Conservation (phyloP, 2,113 vertebrate species). For the Martes martes region DNA sequence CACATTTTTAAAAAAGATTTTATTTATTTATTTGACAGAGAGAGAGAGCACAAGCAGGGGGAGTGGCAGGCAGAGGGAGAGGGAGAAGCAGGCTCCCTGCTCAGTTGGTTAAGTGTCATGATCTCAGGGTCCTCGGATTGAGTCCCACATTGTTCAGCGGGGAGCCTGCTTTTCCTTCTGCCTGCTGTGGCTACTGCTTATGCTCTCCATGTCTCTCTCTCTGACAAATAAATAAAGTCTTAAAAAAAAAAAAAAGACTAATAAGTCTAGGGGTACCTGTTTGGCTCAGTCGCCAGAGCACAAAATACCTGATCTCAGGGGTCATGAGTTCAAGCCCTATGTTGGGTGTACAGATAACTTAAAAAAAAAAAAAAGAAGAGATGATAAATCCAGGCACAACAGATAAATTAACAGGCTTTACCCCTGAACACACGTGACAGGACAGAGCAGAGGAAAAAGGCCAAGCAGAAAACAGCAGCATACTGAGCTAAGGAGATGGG, state of each 20-base stretch:
- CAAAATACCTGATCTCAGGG: background rate
- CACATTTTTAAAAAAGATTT: too few species aligned
- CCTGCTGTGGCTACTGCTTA: background rate
- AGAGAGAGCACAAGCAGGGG: too few species aligned
- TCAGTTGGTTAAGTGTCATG: background rate
- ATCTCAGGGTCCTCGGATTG: background rate
- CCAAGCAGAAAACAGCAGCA: background rate
- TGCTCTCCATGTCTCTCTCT: background rate
- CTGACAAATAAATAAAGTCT: background rate
- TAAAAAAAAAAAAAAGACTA: background rate
- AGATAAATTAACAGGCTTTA: background rate
- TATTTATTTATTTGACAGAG: too few species aligned
- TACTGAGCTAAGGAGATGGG: background rate
- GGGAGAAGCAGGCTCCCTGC: background rate
- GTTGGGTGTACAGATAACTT: background rate
- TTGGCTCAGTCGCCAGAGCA: background rate
- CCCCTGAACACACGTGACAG: background rate
- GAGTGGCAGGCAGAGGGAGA: too few species aligned
- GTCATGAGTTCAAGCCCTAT: background rate
- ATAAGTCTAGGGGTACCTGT: background rate
- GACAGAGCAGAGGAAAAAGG: background rate
- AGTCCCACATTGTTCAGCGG: too few species aligned
- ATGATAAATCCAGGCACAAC: background rate
- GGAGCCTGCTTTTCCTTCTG: background rate
- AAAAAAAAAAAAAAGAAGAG: background rate